These are phyloP conservation scores for Andrena chrysosceles DNA, from an alignment of 2,888 invertebrate genomes.

Conservation along the genomic window DNA sequence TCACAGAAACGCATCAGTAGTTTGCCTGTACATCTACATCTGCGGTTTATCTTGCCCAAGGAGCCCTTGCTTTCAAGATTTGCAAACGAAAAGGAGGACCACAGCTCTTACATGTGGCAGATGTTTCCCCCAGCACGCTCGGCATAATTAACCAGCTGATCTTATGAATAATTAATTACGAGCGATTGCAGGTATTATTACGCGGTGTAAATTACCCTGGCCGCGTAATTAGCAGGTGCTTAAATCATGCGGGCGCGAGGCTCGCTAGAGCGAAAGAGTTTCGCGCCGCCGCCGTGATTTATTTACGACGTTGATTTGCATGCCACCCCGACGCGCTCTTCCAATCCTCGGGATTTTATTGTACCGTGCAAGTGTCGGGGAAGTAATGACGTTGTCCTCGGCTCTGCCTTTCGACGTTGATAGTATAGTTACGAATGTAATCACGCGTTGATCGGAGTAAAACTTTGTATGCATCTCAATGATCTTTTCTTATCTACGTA, in stretches of 20 bases:
- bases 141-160: constrained; percentile 43
- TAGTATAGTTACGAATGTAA: background rate
- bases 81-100: constrained; percentile 49
- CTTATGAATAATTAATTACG: constrained; percentile 58
- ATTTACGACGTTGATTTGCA: constrained; percentile 28
- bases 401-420: background rate
- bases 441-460: background rate
- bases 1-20: background rate
- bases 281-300: constrained; percentile 18
- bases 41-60: constrained; percentile 11
- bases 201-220: constrained; percentile 38
- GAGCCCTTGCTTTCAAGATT: constrained; percentile 49
- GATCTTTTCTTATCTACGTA: background rate
- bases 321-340: constrained; percentile 1
- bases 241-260: constrained; percentile 25
- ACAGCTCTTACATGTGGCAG: constrained; percentile 7
- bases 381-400: constrained; percentile 1
- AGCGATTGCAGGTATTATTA: constrained; percentile 25
- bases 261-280: constrained; percentile 5
- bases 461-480: background rate
- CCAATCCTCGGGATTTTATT: constrained; percentile 13
- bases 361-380: constrained; percentile 6
- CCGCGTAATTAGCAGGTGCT: constrained; percentile 49
- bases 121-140: constrained; percentile 26
- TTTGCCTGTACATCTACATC: background rate